phyloP scores from a whole-genome alignment of 2,888 invertebrate genomes.

The Xylocampa areola region DNA sequence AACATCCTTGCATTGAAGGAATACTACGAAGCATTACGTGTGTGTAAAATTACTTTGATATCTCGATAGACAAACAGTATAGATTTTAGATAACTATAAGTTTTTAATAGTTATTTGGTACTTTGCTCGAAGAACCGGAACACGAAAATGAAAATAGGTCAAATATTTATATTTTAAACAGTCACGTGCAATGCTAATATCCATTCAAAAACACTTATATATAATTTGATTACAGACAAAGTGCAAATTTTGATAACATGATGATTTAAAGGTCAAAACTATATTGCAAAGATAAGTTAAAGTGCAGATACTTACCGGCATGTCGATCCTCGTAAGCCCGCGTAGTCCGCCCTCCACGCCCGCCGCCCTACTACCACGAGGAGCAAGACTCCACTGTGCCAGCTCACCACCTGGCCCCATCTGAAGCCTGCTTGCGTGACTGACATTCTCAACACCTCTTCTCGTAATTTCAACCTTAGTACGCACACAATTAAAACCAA shows the following conservation, averaged over 20 bases:
- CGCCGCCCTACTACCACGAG: constrained; percentile 84
- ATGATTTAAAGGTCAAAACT: neutral
- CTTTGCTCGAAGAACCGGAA: constrained; percentile 7
- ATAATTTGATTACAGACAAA: neutral
- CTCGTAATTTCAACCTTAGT: constrained; percentile 70
- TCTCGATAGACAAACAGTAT: neutral
- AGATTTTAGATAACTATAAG: constrained; percentile 11
- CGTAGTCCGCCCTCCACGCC: constrained; percentile 79
- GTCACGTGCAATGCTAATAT: neutral
- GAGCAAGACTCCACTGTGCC: constrained; percentile 83
- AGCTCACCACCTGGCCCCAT: constrained; percentile 85
- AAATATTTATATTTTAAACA: constrained; percentile 4
- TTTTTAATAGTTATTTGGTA: neutral
- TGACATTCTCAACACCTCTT: constrained; percentile 70
- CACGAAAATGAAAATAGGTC: constrained; percentile 15
- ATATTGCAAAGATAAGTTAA: constrained; percentile 11
- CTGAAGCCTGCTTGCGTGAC: constrained; percentile 85
- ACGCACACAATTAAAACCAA: constrained; percentile 57
- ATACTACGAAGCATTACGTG: constrained; percentile 6
- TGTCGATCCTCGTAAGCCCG: constrained; percentile 74
- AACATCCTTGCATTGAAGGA: constrained; percentile 36
- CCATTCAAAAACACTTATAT: neutral
- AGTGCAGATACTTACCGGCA: constrained; percentile 81
- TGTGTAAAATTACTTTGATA: constrained; percentile 10
- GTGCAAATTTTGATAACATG: neutral